Base-by-base conservation (phyloP, 2,113 vertebrate genomes). In the Elanus axillaris region DNA sequence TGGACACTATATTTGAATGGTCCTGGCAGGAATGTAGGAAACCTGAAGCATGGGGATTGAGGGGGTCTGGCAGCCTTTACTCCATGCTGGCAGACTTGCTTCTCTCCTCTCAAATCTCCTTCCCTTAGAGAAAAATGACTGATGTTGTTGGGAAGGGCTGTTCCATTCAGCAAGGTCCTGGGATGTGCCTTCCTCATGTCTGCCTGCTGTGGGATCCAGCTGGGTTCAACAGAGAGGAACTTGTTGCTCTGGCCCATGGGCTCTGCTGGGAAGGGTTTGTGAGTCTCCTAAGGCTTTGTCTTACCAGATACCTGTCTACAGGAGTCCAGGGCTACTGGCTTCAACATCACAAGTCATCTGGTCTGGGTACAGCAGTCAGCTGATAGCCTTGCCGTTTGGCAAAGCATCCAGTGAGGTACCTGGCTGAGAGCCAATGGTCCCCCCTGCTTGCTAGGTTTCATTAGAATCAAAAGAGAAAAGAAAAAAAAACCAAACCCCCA, bases 321-420 rank as follows among this genome's bases (percentile, higher is more conserved):
- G 53, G 62, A 75, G n/a, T 16, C 42, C 34, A 59, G 69, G 19
- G 71, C 58, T 75, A 31, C 31, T 56, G 10, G 16, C 47, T 82
- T 26, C 58, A 60, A 5, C 40, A 18, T 73, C 23, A 14, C 3
- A 0, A 10, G 6, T 32, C 6, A 18, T 72, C 40, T 82, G 36
- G 13, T 40, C 52, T 42, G 26, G 18, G n/a, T 25, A 43, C 34
- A 29, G 18, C 1, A 26, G 10, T 31, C 29, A 88, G 47, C 8
- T 3, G 3, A 20, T 17, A 0, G 0, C 27, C 31, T 38, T 9
- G 36, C n/a, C 16, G 0, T 45, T 75, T 68, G 67, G 40, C 26
- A 68, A 64, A 67, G 40, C 40, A 82, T 50, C 29, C 59, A 26
- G 22, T 19, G 43, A 75, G 26, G 47, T 18, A 27, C 21, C 23